Base-by-base conservation (phyloP, 2,888 invertebrate genomes). In the Anthophora plumipes region DNA sequence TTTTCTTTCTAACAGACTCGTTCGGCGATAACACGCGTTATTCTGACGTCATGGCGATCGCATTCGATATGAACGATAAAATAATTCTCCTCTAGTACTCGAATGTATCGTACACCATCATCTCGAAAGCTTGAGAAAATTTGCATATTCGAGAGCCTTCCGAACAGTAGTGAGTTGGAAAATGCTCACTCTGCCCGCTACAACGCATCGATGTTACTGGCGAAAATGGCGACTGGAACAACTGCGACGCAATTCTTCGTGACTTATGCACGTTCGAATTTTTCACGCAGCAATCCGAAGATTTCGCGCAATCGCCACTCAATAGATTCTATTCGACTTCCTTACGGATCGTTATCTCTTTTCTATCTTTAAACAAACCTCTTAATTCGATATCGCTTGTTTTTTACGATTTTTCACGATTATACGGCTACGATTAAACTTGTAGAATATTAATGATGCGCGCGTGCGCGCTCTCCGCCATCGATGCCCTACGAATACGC, bases 131-230 rank as follows among this genome's bases (percentile, higher is more conserved):
- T 22, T 20, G 14, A 2, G 14, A 11, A 22, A 22, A 22, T 43
- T 43, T 11, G 0, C 7, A 61, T 22, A 0, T 20, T 59, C 14
- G 14, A 14, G 11, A 14, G 1, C 12, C 1, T 12, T 41, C 14
- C 20, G 20, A 8, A 2, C 12, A 39, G n/a, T 39, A 39, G n/a
- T 39, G n/a, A 60, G 50, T 43, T 54, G 41, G 55, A 17, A 84
- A 66, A 81, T 60, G 57, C 22, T 71, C 76, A 76, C 68, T 17
- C 7, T 57, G 74, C 37, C 25, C 39, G 39, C 12, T 7, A 52
- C 60, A 69, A 66, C 77, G 84, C 84, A 84, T 84, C 78, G 84
- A 84, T 78, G 81, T 84, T 84, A 84, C 84, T 48, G n/a, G 48
- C n/a, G n/a, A 48, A 46, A 46, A 46, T 46, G 14, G 46, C 46